Evolutionary conservation across 1,140 invertebrate species (phyloP), one percentile per base, ranked within the genome.

Genomic region (Pseudomyrmex concolor): DNA sequence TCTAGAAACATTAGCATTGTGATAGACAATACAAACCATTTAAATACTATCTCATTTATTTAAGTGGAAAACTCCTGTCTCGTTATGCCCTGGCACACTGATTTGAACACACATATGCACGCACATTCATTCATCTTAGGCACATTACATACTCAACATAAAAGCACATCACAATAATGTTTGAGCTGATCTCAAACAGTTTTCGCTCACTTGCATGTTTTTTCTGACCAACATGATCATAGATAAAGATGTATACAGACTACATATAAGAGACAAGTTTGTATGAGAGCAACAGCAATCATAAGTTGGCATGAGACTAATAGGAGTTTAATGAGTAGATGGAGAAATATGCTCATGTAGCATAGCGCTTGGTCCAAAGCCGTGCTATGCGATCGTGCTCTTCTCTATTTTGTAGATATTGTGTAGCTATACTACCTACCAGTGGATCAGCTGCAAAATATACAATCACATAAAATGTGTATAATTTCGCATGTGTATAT

Each of bases 331-430:
- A 85, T 34, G 34, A 73, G 80, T 55, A 45, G 74, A 70, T 59
- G 66, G 48, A 51, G 83, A 17, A 85, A 89, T 2, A 84, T 87
- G 92, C 91, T 98, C 97, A 98, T 95, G 98, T 98, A 77, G 98
- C 98, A 94, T 99, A 99, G 90, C 98, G 96, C 94, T 99, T 99
- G 89, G 99, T 99, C 99, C 99, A 99, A 86, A 99, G 96, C 92
- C 98, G 96, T 85, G 99, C 99, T 94, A 99, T 99, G 92, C 98
- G 97, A 95, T 99, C 99, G 92, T 99, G 99, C 94, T 99, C 98
- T 94, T 99, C 98, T 74, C 98, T 96, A 95, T 99, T 99, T 94
- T 99, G 98, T 87, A 99, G 95, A 95, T 99, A 99, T 95, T 99
- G 98, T 85, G 98, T 99, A 54, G 99, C 99, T 95, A 99, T 99